These are phyloP conservation scores for Pogonomyrmex barbatus DNA, from an alignment of 1,140 invertebrate species.

Conservation along the genomic window DNA sequence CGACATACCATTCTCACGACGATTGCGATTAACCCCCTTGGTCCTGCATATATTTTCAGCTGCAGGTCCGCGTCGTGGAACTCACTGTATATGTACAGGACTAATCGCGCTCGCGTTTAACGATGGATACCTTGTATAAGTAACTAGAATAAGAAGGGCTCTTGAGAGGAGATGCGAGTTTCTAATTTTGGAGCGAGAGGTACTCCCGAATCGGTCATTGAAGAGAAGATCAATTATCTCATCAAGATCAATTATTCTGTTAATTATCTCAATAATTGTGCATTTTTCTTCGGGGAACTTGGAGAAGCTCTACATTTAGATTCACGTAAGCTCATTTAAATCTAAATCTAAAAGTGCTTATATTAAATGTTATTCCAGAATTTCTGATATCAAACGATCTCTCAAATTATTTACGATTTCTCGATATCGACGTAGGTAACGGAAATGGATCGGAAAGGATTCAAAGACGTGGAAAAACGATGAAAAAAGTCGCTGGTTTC, in stretches of 20 bases:
- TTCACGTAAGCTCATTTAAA: no score
- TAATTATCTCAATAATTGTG: neutral
- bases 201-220: neutral
- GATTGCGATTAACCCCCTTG: conserved; percentile 67
- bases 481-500: neutral
- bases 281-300: neutral
- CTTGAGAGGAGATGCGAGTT: conserved; percentile 21
- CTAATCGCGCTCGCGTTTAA: conserved; percentile 21
- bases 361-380: neutral
- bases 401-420: neutral
- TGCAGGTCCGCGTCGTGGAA: neutral
- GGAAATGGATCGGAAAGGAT: neutral
- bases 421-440: neutral
- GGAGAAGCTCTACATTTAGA: neutral
- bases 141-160: neutral
- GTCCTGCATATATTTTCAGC: conserved; percentile 62
- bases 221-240: neutral
- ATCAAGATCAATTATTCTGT: conserved; percentile 4
- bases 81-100: conserved; percentile 15
- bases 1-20: conserved; percentile 75
- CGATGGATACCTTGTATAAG: conserved; percentile 22
- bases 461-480: neutral
- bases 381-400: neutral
- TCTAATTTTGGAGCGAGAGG: conserved; percentile 27
- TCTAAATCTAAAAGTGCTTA: neutral